Conservation (phyloP, 1,140 invertebrate genomes). For the Nymphalis io region DNA sequence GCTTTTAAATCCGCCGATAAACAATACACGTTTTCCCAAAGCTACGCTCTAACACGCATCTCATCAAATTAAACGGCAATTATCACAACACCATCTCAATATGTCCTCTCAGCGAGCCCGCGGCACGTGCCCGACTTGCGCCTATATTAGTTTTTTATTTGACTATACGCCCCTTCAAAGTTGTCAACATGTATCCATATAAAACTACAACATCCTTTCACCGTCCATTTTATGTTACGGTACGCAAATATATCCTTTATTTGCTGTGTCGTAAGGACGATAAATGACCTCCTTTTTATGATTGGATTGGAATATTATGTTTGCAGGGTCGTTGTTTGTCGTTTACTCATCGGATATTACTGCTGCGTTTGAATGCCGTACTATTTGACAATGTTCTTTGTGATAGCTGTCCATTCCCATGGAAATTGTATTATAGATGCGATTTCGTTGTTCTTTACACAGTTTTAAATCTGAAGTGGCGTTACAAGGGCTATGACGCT, state of each 20-base stretch:
- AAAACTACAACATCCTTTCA: slow-evolving; percentile 18
- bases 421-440: slow-evolving; percentile 58
- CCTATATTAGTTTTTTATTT: slow-evolving; percentile 77
- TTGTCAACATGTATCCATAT: slow-evolving; percentile 73
- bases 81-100: slow-evolving; percentile 70
- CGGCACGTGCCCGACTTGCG: slow-evolving; percentile 58
- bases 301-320: slow-evolving; percentile 38
- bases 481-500: slow-evolving; percentile 20
- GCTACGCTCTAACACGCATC: slow-evolving; percentile 33
- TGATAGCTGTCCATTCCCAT: slow-evolving; percentile 58
- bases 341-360: slow-evolving; percentile 74
- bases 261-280: slow-evolving; percentile 7
- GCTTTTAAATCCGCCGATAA: neutral
- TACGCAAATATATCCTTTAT: slow-evolving; percentile 17
- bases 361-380: slow-evolving; percentile 56
- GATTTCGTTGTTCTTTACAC: slow-evolving; percentile 50
- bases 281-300: neutral
- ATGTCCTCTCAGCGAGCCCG: slow-evolving; percentile 47
- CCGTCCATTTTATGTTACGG: neutral
- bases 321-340: slow-evolving; percentile 51
- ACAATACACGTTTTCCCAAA: slow-evolving; percentile 16
- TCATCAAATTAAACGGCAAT: slow-evolving; percentile 69
- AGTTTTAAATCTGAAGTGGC: slow-evolving; percentile 35
- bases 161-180: slow-evolving; percentile 65
- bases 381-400: slow-evolving; percentile 68